Base-by-base conservation (phyloP, 2,888 invertebrate species). In the Patella depressa region DNA sequence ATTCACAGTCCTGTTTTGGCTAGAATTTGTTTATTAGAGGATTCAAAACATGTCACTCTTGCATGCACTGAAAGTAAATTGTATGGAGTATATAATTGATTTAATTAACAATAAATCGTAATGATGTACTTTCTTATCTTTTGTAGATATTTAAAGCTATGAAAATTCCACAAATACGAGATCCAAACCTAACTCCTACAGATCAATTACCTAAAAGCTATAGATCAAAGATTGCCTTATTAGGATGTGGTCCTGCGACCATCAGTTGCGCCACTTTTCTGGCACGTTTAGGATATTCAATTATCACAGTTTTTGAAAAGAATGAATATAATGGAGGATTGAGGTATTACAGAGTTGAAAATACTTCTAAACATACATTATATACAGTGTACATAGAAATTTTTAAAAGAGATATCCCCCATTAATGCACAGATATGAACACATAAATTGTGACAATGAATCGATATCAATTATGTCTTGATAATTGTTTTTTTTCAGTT, bases 181-280 rank as follows among this genome's bases (percentile, higher is more conserved):
- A 96, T 79, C 97, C 97, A 0, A 94, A 93, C 55, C 86, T 90
- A 14, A 84, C 88, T 4, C 82, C 87, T 17, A 11, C 85, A n/a
- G 83, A 87, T 9, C 80, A 89, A 9, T 83, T 91, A 19, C 90
- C 90, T 3, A 87, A 87, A 74, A 88, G 89, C 79, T 94, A 94
- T 15, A 77, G 83, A 55, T 93, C 94, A 11, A 95, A 95, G 92
- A 95, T 99, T 74, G 97, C 96, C 0, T 91, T 99, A 53, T 89
- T 99, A 11, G 99, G 99, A 0, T 98, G 97, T 81, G 99, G 99
- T 0, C 99, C 99, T 0, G 98, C 99, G 4, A 97, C 97, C 12
- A 93, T 98, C 77, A 98, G 98, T 14, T 99, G 99, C 89, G 98
- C 98, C 1, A 98, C 98, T 19, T 99, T 97, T 93, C 93, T 99